Evolutionary conservation across 2,113 vertebrate species (phyloP).

Genomic region (Pholis gunnellus): DNA sequence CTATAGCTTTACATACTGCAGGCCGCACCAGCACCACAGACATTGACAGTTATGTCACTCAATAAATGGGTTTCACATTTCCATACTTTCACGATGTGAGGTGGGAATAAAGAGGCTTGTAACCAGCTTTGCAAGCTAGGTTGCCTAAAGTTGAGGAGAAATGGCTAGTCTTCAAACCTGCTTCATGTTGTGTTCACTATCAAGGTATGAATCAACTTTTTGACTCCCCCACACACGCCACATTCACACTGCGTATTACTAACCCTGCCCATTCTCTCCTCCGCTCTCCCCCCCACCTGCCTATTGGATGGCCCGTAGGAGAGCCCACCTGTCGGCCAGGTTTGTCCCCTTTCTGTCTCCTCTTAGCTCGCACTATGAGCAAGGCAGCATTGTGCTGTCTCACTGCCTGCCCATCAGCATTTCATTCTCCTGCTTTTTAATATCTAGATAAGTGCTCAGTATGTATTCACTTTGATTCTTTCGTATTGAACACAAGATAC

Average conservation of each 20-base stretch:
- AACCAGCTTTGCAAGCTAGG: background rate
- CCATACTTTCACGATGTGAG: conserved; percentile 1
- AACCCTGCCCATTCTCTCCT: conserved; percentile 87
- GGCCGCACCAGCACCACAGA: background rate
- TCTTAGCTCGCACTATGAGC: conserved; percentile 76
- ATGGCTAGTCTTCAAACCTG: background rate
- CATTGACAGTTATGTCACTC: background rate
- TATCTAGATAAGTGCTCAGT: background rate
- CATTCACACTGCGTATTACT: conserved; percentile 76
- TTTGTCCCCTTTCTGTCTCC: conserved; percentile 86
- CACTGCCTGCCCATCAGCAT: conserved; percentile 79
- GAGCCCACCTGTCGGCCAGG: conserved; percentile 86
- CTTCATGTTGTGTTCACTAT: conserved; percentile 33
- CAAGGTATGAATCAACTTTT: conserved; percentile 18
- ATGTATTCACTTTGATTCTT: background rate
- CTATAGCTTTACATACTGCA: background rate
- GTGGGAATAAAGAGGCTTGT: background rate
- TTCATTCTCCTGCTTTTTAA: conserved; percentile 38
- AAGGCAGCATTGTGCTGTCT: conserved; percentile 72
- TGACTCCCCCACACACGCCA: conserved; percentile 48
- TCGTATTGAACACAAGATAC: background rate
- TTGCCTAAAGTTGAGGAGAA: background rate
- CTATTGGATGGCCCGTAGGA: conserved; percentile 84
- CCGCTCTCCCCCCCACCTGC: conserved; percentile 82
- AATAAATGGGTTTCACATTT: background rate